Evolutionary conservation across 2,797 vertebrate genomes (phyloP).

Genomic region (Sardinella longiceps): DNA sequence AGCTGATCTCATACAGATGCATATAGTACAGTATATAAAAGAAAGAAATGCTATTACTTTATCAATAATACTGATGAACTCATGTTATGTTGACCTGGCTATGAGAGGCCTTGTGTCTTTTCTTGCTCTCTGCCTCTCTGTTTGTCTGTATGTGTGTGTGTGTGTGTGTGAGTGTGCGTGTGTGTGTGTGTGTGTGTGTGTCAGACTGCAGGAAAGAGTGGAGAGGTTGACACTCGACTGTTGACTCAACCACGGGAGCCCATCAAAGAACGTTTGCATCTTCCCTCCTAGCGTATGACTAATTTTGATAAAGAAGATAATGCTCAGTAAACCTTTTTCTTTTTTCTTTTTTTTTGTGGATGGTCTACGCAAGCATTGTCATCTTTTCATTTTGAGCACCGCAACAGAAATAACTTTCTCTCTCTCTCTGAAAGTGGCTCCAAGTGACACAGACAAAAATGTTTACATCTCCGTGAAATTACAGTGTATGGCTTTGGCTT

Average conservation of each 20-base stretch:
- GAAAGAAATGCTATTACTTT: background rate
- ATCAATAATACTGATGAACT: background rate
- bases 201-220: conserved; percentile 51
- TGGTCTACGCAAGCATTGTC: conserved; percentile 11
- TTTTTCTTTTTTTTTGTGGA: conserved; percentile 21
- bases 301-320: conserved; percentile 66
- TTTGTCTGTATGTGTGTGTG: background rate
- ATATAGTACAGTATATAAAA: background rate
- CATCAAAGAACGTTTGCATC: conserved; percentile 66
- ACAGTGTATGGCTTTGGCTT: background rate
- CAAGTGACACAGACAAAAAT: background rate
- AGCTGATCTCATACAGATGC: background rate
- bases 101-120: background rate
- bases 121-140: background rate
- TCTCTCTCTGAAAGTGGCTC: no score
- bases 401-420: background rate
- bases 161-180: background rate
- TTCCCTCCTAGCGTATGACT: conserved; percentile 67
- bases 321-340: conserved; percentile 50
- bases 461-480: background rate
- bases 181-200: no score
- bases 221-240: conserved; percentile 58
- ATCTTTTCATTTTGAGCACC: background rate
- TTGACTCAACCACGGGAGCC: conserved; percentile 60
- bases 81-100: background rate